Evolutionary conservation across 2,113 vertebrate genomes (phyloP), one percentile per base, ranked within the genome.

Genomic region (Andinoacara biseriatus): DNA sequence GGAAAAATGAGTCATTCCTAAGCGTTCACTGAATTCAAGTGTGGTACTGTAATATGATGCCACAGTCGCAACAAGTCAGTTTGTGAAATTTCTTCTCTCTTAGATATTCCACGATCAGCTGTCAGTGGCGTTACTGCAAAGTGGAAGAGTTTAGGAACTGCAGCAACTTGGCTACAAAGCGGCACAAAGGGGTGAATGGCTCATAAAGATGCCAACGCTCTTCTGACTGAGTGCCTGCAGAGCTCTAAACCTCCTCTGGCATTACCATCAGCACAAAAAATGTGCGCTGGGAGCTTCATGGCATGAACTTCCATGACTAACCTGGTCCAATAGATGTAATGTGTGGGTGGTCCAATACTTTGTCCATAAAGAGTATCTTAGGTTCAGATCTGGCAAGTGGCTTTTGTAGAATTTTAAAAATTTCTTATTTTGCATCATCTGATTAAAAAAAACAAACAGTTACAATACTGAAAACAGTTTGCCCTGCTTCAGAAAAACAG

Each of bases 71-170:
- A 46, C 5, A 29, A 49, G 24, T 67, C 63, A 18, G 9, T 29
- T 67, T 46, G 14, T 0, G n/a, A 26, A 17, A 29, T 43, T 15
- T 7, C 38, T 22, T 0, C 4, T 1, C 35, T 40, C 35, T 5
- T 10, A 10, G n/a, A 43, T 4, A 9, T 26, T 46, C 8, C 63
- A 67, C 38, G 17, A 46, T n/a, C 13, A 43, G n/a, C 2, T 65
- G 40, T 24, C 5, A 65, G 35, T 65, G 35, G 35, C 22, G 22
- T 24, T 63, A 40, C 35, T 63, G 61, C n/a, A 65, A 24, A 10
- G 62, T 43, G 62, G n/a, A 63, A 24, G 38, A 22, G 35, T 63
- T 63, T 63, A 63, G 20, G 61, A 63, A 0, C 61, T 35, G 22
- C 35, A 40, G 20, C 40, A n/a, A 63, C 20, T 8, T 3, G 22